These are phyloP conservation scores for Saturnia pavonia DNA, from an alignment of 2,888 invertebrate species.

Conservation along the genomic window DNA sequence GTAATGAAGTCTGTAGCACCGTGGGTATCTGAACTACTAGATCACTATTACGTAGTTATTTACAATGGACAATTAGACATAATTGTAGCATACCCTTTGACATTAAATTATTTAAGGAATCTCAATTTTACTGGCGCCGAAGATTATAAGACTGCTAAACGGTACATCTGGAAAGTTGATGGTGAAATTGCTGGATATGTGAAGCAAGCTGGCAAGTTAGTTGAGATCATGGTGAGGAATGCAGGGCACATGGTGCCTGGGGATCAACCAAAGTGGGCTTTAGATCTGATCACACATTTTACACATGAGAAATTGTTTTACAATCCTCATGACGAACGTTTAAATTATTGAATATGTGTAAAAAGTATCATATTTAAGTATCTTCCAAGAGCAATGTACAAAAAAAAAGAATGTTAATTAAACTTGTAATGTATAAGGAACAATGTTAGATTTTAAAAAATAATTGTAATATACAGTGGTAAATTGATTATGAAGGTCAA, in stretches of 20 bases:
- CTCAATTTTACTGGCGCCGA: constrained; percentile 86
- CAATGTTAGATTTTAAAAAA: neutral
- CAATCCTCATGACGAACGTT: constrained; percentile 24
- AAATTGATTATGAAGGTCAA: neutral
- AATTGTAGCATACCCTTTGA: constrained; percentile 93
- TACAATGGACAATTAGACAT: constrained; percentile 96
- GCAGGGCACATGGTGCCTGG: constrained; percentile 92
- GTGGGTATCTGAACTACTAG: constrained; percentile 85
- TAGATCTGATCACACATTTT: constrained; percentile 87
- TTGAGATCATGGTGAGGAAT: constrained; percentile 88
- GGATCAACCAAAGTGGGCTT: constrained; percentile 90
- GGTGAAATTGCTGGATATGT: constrained; percentile 88
- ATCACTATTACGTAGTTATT: constrained; percentile 87
- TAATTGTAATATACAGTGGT: neutral
- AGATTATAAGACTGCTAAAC: constrained; percentile 84
- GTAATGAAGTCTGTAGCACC: constrained; percentile 91
- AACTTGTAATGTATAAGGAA: no score
- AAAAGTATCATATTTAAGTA: neutral
- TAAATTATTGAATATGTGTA: neutral
- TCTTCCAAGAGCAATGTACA: neutral
- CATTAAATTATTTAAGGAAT: constrained; percentile 88
- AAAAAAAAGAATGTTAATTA: no score
- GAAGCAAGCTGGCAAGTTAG: constrained; percentile 86
- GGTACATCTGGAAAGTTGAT: constrained; percentile 86
- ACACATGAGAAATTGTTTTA: constrained; percentile 79